Evolutionary conservation across 2,888 invertebrate genomes (phyloP).

Genomic region (Plemyria rubiginata): DNA sequence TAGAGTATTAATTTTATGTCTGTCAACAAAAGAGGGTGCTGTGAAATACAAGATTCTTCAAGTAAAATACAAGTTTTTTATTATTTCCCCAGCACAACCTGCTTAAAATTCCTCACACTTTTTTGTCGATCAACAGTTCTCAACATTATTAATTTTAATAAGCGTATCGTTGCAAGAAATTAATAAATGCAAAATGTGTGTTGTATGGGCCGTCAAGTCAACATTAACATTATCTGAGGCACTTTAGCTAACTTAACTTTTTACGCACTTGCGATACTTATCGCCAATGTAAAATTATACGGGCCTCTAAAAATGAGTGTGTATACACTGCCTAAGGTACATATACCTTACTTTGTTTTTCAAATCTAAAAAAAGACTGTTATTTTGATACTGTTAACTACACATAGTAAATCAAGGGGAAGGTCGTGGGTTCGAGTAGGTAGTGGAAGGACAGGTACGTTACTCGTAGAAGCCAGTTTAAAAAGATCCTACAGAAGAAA

Average conservation of each 20-base stretch:
- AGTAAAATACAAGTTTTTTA: background rate
- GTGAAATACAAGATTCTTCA: no score
- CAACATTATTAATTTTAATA: slow-evolving; percentile 26
- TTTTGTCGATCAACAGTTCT: slow-evolving; percentile 14
- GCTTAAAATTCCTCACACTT: slow-evolving; percentile 19
- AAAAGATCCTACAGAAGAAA: no score
- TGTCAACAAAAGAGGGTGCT: no score
- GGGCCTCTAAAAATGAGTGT: slow-evolving; percentile 1
- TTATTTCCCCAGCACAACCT: background rate
- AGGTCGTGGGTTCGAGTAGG: no score
- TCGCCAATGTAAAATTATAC: slow-evolving; percentile 8
- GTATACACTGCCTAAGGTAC: no score
- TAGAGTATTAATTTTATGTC: no score
- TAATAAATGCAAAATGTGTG: slow-evolving; percentile 5
- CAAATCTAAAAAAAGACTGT: no score
- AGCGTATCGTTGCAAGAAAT: slow-evolving; percentile 19
- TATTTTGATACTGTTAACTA: no score
- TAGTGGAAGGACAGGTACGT: no score
- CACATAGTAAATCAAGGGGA: no score
- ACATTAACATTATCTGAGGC: background rate
- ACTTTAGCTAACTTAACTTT: background rate
- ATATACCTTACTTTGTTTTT: no score
- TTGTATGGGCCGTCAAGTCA: slow-evolving; percentile 8
- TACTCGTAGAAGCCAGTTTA: no score
- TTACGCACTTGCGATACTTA: slow-evolving; percentile 1